Evolutionary conservation across 2,113 vertebrate genomes (phyloP), one percentile per base, ranked within the genome.

Genomic region (Podarcis raffonei): DNA sequence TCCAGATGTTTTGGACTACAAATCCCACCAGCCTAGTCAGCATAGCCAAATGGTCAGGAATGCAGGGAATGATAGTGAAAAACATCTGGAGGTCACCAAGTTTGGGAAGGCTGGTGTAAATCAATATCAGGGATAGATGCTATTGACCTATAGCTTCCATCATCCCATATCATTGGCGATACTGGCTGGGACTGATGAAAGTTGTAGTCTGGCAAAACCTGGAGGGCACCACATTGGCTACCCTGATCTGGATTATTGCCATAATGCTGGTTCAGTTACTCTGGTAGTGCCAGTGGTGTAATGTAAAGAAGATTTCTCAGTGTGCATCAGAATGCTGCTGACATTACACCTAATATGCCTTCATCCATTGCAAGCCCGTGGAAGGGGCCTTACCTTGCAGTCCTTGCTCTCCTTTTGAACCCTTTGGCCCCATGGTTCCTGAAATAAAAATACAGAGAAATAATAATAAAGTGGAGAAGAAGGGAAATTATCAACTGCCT

Each of bases 341-440:
- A 13, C 42, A 48, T 81, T 62, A 35, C 37, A 35, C 12, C 25
- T 74, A 74, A 15, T 13, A n/a, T 72, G 30, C 71, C 13, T n/a
- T n/a, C n/a, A 75, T 22, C 74, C 35, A 6, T 20, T 27, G 11
- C 20, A 89, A 42, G 91, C 69, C 85, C 75, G 30, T 90, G 85
- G 87, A 86, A 93, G 93, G 89, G 92, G 78, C 30, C 87, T 94
- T 90, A 97, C 97, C 97, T 71, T 89, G 80, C 3, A 93, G 79
- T 92, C 96, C 96, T 88, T 27, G 93, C 32, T 92, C 87, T 85
- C 97, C 97, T 79, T 95, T 95, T n/a, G 59, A 92, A 62, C 97
- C 97, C 0, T 35, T 94, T 88, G 74, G 90, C 91, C 97, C 97
- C 2, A 0, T 94, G 53, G 83, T 53, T 18, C 97, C 96, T 97